Evolutionary conservation across 2,888 invertebrate species (phyloP).

Genomic region (Yponomeuta malinellus): DNA sequence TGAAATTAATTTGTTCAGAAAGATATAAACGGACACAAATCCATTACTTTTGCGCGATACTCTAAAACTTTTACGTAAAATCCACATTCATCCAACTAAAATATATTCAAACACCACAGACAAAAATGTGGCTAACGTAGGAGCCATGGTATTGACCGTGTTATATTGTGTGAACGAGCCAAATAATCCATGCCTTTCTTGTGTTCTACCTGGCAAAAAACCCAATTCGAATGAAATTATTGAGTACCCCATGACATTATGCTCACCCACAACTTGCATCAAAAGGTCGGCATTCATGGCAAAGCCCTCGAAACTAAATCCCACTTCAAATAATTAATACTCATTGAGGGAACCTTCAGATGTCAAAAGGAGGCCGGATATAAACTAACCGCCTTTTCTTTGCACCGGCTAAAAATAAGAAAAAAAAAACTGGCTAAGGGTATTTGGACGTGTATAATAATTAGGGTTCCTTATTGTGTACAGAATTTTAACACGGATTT

Average conservation of each 20-base stretch:
- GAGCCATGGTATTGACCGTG: too few relatives aligned
- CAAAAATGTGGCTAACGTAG: too few relatives aligned
- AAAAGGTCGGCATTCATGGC: conserved; percentile 30
- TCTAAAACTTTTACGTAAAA: too few relatives aligned
- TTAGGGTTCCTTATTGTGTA: neutral
- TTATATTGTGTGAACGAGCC: too few relatives aligned
- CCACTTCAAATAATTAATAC: conserved; percentile 73
- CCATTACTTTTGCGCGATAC: too few relatives aligned
- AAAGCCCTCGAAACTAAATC: conserved; percentile 50
- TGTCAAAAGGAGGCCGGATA: conserved; percentile 67
- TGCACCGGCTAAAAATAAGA: conserved; percentile 57
- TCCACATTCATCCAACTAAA: too few relatives aligned
- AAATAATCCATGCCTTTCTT: too few relatives aligned
- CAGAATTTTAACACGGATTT: neutral
- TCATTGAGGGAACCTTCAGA: conserved; percentile 65
- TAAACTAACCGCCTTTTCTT: conserved; percentile 76
- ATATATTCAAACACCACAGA: too few relatives aligned
- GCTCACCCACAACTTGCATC: conserved; percentile 32
- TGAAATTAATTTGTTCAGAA: too few relatives aligned
- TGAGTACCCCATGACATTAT: neutral
- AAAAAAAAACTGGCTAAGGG: conserved; percentile 47
- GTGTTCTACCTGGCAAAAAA: neutral
- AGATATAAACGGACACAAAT: too few relatives aligned
- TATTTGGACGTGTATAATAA: neutral
- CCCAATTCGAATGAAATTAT: neutral